phyloP scores from a whole-genome alignment of 2,797 vertebrate genomes.

The Cynopterus sphinx region DNA sequence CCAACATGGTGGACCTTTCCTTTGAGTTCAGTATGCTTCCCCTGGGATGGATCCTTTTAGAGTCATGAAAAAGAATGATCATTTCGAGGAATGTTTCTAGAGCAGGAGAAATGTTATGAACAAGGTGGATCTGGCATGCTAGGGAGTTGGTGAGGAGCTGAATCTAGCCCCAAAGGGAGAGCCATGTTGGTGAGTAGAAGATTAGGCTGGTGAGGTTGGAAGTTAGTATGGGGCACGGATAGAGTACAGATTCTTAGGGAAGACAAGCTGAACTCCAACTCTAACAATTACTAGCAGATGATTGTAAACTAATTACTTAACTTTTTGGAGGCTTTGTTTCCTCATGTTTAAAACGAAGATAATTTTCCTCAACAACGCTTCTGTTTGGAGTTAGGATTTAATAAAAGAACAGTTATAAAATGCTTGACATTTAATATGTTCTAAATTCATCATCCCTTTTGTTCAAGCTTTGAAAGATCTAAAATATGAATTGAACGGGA shows the following conservation, averaged over 20 bases:
- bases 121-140: not conserved
- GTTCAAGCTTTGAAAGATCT: not conserved
- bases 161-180: not conserved
- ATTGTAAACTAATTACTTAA: not conserved
- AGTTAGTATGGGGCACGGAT: not conserved
- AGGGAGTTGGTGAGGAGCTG: not conserved
- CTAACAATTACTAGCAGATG: not conserved
- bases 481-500: not conserved
- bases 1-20: not conserved
- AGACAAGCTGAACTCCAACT: not conserved
- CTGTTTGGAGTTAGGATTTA: not conserved
- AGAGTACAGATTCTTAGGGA: not conserved
- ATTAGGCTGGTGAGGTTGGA: not conserved
- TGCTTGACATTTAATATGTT: not conserved
- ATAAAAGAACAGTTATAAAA: not conserved
- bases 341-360: not conserved
- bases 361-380: not conserved
- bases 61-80: not conserved
- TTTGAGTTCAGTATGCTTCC: not conserved
- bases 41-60: not conserved
- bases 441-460: not conserved
- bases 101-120: not conserved
- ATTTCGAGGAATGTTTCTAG: not conserved
- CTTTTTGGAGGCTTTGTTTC: not conserved
- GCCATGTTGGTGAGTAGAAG: not conserved